Evolutionary conservation across 2,113 vertebrate species (phyloP).

Genomic region (Amphilophus citrinellus): DNA sequence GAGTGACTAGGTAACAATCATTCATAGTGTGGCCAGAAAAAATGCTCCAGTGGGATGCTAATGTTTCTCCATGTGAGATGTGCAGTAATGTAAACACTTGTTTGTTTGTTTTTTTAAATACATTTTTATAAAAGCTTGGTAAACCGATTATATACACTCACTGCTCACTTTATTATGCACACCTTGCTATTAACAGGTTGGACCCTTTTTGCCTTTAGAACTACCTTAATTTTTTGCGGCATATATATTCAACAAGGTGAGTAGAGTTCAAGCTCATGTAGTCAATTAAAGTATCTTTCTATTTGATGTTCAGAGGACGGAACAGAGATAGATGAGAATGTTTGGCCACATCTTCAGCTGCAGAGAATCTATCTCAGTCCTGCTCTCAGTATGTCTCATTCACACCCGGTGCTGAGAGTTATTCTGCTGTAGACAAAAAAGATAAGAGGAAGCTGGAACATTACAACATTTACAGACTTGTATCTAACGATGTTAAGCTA

Average conservation of each 20-base stretch:
- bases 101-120: too few relatives aligned
- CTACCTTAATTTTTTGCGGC: too few relatives aligned
- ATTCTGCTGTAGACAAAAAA: background rate
- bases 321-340: background rate
- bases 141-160: too few relatives aligned
- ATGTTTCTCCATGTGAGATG: background rate
- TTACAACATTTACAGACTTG: background rate
- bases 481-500: background rate
- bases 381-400: slow-evolving; percentile 26
- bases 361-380: slow-evolving; percentile 4
- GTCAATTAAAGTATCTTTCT: background rate
- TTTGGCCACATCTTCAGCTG: background rate
- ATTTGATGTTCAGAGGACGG: background rate
- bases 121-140: background rate
- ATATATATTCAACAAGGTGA: too few relatives aligned
- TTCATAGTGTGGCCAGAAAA: background rate
- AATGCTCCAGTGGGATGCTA: too few relatives aligned
- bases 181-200: too few relatives aligned
- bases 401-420: background rate
- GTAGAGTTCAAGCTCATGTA: background rate
- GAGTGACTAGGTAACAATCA: background rate
- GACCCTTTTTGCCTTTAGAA: too few relatives aligned
- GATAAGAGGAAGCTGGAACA: background rate
- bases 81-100: background rate
- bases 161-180: too few relatives aligned